Base-by-base conservation (phyloP, 2,113 vertebrate genomes). In the Zeus faber region DNA sequence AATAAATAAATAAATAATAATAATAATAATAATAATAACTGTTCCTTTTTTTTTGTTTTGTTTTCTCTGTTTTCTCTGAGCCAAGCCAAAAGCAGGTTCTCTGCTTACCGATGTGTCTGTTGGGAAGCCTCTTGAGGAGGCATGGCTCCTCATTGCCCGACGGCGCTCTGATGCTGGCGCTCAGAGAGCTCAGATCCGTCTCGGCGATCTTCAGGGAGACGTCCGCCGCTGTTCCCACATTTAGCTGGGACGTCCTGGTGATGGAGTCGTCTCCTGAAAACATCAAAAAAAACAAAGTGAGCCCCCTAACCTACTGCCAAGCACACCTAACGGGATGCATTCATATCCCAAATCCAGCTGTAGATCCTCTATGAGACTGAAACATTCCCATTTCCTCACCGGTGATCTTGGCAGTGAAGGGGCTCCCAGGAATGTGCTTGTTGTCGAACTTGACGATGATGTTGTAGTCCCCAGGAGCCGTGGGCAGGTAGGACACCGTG, bases 361-460 rank as follows among this genome's bases (percentile, higher is more conserved):
- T n/a, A n/a, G n/a, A n/a, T n/a, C n/a, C n/a, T n/a, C n/a, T n/a
- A n/a, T n/a, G n/a, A 37, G 33, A 47, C 2, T 13, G 10, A 39
- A 24, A 13, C 23, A 40, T 9, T 20, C 11, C 48, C n/a, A n/a
- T n/a, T n/a, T 60, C 25, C 71, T 61, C 73, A 98, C 96, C 96
- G 0, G 93, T 96, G 83, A 99, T 95, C 85, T 98, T 98, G 39
- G 96, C 93, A 0, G 93, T 96, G 75, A 97, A 99, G 49, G 96
- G 96, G 66, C 96, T 98, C 23, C 96, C 95, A 0, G 94, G 82
- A 70, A 98, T 97, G 82, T 99, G 95, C 47, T 96, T 95, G 80
- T 96, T 94, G 0, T 98, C 96, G 8, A 99, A 99, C 71, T 95
- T 95, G 53, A 99, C 96, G 0, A 97, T 98, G 76, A 99, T 90